Conservation (phyloP, 2,888 invertebrate genomes). For the Xestoiulus laeticollis region DNA sequence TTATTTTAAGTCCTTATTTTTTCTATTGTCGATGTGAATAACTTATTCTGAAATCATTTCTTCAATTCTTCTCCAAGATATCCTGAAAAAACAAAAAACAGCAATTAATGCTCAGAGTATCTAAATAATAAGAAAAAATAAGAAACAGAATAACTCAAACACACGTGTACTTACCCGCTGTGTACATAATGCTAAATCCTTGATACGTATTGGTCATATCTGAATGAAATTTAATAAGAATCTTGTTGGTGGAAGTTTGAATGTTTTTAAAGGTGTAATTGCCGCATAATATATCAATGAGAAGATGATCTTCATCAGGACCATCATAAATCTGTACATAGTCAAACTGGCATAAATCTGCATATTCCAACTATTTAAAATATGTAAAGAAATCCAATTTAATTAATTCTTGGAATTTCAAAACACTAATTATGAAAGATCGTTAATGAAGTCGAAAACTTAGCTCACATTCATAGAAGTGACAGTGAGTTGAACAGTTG, state of each 20-base stretch:
- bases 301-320: neutral
- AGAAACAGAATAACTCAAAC: no score
- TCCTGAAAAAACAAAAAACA: no score
- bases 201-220: neutral
- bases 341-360: neutral
- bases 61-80: no score
- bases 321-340: neutral
- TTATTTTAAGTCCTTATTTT: no score
- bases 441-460: no score
- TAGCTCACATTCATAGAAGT: neutral
- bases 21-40: no score
- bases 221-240: neutral
- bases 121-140: no score
- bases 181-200: neutral
- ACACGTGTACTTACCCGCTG: neutral
- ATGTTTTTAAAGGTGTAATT: neutral
- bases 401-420: neutral
- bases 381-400: no score
- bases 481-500: neutral
- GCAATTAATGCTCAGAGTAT: no score
- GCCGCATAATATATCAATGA: neutral
- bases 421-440: neutral
- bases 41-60: no score
- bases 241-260: neutral
- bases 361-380: neutral